Base-by-base conservation (phyloP, 2,888 invertebrate species). In the Morpho helenor region DNA sequence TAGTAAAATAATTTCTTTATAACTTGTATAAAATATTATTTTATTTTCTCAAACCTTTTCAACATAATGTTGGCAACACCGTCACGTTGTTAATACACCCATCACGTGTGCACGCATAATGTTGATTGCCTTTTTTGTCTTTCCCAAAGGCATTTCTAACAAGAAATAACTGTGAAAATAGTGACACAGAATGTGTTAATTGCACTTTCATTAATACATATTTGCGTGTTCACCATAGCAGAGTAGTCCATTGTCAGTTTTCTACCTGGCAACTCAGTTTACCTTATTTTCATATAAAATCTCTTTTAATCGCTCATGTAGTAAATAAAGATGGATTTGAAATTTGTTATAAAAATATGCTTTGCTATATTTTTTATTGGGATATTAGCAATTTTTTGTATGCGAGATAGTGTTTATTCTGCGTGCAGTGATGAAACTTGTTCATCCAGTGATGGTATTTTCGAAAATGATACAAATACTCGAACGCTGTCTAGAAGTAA, bases 401-500 rank as follows among this genome's bases (percentile, higher is more conserved):
- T 63, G 57, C 71, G 72, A 63, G 66, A 70, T 60, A 75, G 77
- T 77, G 78, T 74, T 66, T 67, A 67, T 67, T 61, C 66, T 59
- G 52, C 57, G 60, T 68, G 63, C 61, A 64, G 67, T 63, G 69
- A 72, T 69, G 75, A 68, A 53, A 74, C 72, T 68, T 70, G 69
- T 66, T 74, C 72, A 55, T 56, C 60, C 52, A 72, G 72, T 63
- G 73, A 73, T 49, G 56, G 56, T 68, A 66, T 66, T 44, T 73
- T 68, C 52, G 69, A 65, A 66, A 78, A 76, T 70, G 73, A 55
- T 48, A 69, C 65, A 60, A 68, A 66, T 66, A 73, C 80, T 56
- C 77, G 73, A 68, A 66, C 78, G 52, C 73, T 92, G 70, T 92
- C 92, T 42, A 84, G 93, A 67, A 84, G 86, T 69, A 92, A 92